Evolutionary conservation across 2,888 invertebrate species (phyloP).

Genomic region (Leuctra nigra): DNA sequence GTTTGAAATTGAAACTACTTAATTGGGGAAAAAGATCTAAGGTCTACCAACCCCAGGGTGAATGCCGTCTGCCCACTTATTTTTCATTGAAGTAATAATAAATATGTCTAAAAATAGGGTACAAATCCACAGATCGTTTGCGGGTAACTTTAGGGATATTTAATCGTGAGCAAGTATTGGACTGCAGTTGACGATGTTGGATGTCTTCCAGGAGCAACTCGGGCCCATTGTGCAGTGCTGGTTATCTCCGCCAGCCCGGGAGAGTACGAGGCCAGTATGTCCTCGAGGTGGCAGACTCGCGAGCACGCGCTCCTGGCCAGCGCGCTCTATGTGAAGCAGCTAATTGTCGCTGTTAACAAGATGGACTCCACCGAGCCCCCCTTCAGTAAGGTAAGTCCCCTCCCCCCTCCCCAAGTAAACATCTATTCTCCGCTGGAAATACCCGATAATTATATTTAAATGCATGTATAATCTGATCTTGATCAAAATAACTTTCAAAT

Average conservation of each 20-base stretch:
- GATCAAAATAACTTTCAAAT: background rate
- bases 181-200: too few species aligned
- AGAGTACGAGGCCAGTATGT: constrained; percentile 99
- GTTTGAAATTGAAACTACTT: too few species aligned
- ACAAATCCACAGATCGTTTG: too few species aligned
- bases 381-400: constrained; percentile 64
- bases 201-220: constrained; percentile 48
- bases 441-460: background rate
- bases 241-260: constrained; percentile 99
- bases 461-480: constrained; percentile 3
- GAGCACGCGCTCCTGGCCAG: constrained; percentile 93
- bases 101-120: too few species aligned
- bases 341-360: constrained; percentile 99
- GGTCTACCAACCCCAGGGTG: too few species aligned
- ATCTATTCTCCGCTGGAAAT: background rate
- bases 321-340: constrained; percentile 97
- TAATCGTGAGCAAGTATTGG: too few species aligned
- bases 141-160: constrained; percentile 11
- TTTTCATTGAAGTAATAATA: too few species aligned
- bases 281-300: constrained; percentile 98
- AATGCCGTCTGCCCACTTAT: too few species aligned
- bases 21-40: too few species aligned
- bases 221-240: constrained; percentile 97
- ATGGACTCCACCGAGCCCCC: constrained; percentile 99
- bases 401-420: background rate